A percentile compares a stretch with the other conserved stretches of the same genome.
These are phyloP conservation scores for Cerceris ruficornis DNA, from an alignment of 2,888 invertebrate genomes.

Conservation along the genomic window DNA sequence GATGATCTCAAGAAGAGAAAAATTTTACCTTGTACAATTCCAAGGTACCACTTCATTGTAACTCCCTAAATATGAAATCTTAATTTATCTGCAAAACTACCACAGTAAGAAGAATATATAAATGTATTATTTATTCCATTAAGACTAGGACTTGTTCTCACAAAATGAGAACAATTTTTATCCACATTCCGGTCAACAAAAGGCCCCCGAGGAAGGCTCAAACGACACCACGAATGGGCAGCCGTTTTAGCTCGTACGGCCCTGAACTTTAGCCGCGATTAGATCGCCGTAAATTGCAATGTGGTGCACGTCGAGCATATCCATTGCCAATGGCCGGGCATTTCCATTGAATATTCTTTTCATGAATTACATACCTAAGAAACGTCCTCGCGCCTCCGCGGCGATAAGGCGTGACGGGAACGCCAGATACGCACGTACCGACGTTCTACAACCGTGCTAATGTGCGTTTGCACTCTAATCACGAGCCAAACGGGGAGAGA, in stretches of 20 bases:
- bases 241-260: slow-evolving; percentile 43
- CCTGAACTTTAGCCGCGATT: slow-evolving; percentile 74
- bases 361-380: slow-evolving; percentile 74
- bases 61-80: too few species aligned
- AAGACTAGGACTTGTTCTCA: too few species aligned
- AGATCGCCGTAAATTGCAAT: slow-evolving; percentile 75
- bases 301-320: slow-evolving; percentile 76
- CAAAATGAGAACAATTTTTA: too few species aligned
- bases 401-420: slow-evolving; percentile 70
- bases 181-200: not conserved
- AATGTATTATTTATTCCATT: too few species aligned
- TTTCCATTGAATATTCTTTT: slow-evolving; percentile 77
- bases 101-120: too few species aligned
- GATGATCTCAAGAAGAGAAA: too few species aligned
- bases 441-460: slow-evolving; percentile 44
- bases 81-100: too few species aligned
- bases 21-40: too few species aligned
- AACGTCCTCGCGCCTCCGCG: slow-evolving; percentile 65
- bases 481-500: slow-evolving; percentile 48
- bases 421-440: slow-evolving; percentile 52
- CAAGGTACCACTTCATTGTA: too few species aligned
- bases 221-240: not conserved
- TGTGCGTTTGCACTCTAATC: slow-evolving; percentile 61
- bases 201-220: not conserved
- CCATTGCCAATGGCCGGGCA: slow-evolving; percentile 69